Percentiles rank a stretch among this genome's conserved stretches.
Conservation (phyloP, 2,888 invertebrate genomes). For the Zygogramma bicolorata region DNA sequence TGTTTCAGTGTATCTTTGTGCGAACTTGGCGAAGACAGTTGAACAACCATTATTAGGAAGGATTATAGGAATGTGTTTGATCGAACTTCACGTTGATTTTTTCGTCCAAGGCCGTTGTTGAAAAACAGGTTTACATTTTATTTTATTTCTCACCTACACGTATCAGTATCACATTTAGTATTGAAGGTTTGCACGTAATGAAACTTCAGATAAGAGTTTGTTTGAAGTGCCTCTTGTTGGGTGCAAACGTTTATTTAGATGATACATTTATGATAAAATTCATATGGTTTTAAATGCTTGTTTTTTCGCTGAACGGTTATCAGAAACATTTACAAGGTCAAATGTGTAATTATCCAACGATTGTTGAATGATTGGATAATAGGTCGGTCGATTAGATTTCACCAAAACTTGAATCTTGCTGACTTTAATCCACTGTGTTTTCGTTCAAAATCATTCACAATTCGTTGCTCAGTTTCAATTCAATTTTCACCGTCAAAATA, state of each 20-base stretch:
- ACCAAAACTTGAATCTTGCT: too few species aligned
- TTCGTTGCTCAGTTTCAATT: too few species aligned
- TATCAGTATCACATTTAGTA: too few species aligned
- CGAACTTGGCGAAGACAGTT: background rate
- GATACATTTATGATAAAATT: too few species aligned
- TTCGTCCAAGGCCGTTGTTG: background rate
- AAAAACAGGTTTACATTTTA: background rate
- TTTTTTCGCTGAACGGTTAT: too few species aligned
- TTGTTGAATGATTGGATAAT: too few species aligned
- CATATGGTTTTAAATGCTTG: background rate
- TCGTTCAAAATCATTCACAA: too few species aligned
- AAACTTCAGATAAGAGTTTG: background rate
- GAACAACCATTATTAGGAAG: background rate
- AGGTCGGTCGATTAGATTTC: too few species aligned
- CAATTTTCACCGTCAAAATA: too few species aligned
- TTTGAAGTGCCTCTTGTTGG: background rate
- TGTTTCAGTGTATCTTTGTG: conserved; percentile 10
- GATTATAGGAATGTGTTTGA: background rate
- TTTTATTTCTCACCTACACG: background rate
- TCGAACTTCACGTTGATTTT: background rate
- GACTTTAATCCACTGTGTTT: too few species aligned
- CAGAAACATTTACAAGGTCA: background rate
- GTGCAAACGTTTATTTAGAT: too few species aligned
- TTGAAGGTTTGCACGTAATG: background rate
- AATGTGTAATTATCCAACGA: too few species aligned